Conservation (phyloP, 2,888 invertebrate species). For the Oxytorus armatus region DNA sequence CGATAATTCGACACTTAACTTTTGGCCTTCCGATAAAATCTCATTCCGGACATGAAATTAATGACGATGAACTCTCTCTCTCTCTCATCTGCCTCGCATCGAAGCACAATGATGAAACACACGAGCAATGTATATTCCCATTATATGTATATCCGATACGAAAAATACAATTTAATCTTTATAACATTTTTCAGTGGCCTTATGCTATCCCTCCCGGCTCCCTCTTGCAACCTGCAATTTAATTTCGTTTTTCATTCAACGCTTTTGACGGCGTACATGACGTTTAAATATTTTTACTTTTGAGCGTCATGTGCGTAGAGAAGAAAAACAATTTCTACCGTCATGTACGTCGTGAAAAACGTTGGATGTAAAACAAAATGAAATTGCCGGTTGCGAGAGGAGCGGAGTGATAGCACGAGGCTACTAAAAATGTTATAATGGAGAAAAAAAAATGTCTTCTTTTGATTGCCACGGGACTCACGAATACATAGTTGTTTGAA, state of each 20-base stretch:
- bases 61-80: background rate
- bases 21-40: slow-evolving; percentile 56
- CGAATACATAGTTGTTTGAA: too few relatives aligned
- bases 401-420: too few relatives aligned
- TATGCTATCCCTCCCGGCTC: slow-evolving; percentile 31
- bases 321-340: too few relatives aligned
- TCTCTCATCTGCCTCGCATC: background rate
- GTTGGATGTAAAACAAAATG: too few relatives aligned
- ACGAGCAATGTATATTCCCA: background rate
- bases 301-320: too few relatives aligned
- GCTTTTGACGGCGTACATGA: too few relatives aligned
- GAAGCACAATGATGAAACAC: slow-evolving; percentile 7
- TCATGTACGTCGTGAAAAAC: too few relatives aligned
- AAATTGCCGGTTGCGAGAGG: too few relatives aligned
- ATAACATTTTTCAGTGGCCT: slow-evolving; percentile 37
- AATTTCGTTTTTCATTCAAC: background rate
- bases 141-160: slow-evolving; percentile 16
- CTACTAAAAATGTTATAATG: too few relatives aligned
- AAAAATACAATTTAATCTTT: slow-evolving; percentile 14
- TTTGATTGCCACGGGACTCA: too few relatives aligned
- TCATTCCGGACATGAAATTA: slow-evolving; percentile 18
- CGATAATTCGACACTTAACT: slow-evolving; percentile 52
- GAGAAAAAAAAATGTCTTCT: too few relatives aligned
- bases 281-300: too few relatives aligned
- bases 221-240: slow-evolving; percentile 8